phyloP scores from a whole-genome alignment of 2,113 vertebrate genomes.

The Pseudois nayaur region DNA sequence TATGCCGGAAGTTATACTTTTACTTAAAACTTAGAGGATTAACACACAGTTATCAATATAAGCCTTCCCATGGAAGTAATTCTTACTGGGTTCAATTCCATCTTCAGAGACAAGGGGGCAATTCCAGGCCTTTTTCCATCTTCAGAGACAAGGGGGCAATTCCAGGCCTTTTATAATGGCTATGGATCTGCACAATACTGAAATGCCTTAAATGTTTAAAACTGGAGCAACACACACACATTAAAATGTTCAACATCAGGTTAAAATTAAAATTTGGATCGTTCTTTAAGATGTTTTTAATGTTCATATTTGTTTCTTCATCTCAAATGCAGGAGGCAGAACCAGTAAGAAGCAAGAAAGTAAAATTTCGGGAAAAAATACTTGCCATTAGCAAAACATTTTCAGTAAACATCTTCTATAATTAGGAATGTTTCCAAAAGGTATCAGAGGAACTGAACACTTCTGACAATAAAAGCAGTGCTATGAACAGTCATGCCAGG shows the following conservation, averaged over 20 bases:
- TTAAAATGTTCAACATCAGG: conserved; percentile 66
- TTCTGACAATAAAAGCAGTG: background rate
- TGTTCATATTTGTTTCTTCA: conserved; percentile 38
- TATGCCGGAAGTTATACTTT: conserved; percentile 57
- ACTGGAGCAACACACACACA: conserved; percentile 47
- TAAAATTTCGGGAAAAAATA: conserved; percentile 69
- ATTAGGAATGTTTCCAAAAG: conserved; percentile 76
- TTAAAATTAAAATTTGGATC: conserved; percentile 78
- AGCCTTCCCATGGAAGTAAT: conserved; percentile 75
- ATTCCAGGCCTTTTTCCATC: conserved; percentile 52
- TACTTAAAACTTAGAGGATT: conserved; percentile 61
- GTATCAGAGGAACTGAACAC: conserved; percentile 29
- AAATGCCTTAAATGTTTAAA: conserved; percentile 68
- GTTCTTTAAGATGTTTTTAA: conserved; percentile 57
- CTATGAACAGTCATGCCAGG: background rate
- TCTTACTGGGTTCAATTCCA: conserved; percentile 76
- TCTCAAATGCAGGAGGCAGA: conserved; percentile 57
- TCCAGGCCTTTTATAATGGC: conserved; percentile 69
- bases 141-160: background rate
- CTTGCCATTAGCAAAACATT: conserved; percentile 64
- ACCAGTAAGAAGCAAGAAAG: conserved; percentile 60
- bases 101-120: conserved; percentile 73
- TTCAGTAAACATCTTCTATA: conserved; percentile 71
- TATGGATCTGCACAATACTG: conserved; percentile 64
- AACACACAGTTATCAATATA: conserved; percentile 50